These are phyloP conservation scores for Seriola aureovittata DNA, from an alignment of 2,113 vertebrate genomes.

Conservation along the genomic window DNA sequence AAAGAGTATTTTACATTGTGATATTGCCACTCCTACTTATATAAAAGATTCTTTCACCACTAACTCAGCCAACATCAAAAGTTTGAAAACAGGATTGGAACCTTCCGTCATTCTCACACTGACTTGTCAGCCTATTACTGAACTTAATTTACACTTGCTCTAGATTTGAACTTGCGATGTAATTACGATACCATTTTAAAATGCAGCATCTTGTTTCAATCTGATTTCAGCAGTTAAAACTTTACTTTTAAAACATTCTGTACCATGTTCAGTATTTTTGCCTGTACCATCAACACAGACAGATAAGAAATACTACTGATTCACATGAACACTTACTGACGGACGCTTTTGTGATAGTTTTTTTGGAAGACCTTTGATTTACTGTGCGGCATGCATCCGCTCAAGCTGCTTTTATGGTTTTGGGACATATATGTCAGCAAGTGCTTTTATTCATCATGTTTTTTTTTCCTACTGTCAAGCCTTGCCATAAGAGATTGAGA, in stretches of 20 bases:
- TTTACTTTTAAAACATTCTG: not conserved
- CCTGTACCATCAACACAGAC: not conserved
- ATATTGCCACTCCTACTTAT: not conserved
- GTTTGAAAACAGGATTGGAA: no score
- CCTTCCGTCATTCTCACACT: no score
- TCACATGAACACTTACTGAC: constrained; percentile 31
- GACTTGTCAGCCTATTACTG: no score
- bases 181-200: not conserved
- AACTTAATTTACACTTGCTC: no score
- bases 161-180: no score
- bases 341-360: constrained; percentile 41
- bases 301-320: not conserved
- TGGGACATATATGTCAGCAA: constrained; percentile 45
- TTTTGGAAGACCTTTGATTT: constrained; percentile 53
- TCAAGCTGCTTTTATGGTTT: constrained; percentile 37
- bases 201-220: not conserved
- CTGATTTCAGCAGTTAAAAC: not conserved
- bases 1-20: not conserved
- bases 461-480: constrained; percentile 19
- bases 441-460: constrained; percentile 32
- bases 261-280: not conserved
- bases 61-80: no score
- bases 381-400: constrained; percentile 22
- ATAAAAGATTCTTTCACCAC: not conserved
- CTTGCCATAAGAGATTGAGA: constrained; percentile 31